Percentiles rank a stretch among this genome's conserved stretches.
phyloP scores from a whole-genome alignment of 2,113 vertebrate genomes.

The Eretmochelys imbricata region DNA sequence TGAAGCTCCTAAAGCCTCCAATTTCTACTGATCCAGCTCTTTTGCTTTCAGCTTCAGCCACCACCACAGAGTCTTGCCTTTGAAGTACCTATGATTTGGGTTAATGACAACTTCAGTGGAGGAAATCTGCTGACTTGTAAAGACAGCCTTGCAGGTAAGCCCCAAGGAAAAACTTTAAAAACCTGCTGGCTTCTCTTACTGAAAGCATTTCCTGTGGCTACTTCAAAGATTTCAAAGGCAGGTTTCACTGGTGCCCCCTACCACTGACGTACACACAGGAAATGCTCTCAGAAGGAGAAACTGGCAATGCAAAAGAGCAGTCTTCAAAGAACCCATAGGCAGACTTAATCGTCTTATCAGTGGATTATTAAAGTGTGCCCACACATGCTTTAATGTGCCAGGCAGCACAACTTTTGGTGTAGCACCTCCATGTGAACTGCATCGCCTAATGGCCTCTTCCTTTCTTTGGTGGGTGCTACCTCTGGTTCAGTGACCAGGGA shows the following conservation, averaged over 20 bases:
- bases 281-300: neutral
- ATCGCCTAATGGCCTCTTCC: fast-evolving
- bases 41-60: neutral
- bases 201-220: neutral
- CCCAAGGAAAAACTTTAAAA: neutral
- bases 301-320: neutral
- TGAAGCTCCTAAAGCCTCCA: neutral
- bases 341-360: neutral
- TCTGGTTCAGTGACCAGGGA: fast-evolving
- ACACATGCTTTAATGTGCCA: neutral
- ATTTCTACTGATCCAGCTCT: fast-evolving
- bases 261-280: no score
- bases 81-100: neutral
- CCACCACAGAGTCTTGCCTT: neutral
- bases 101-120: fast-evolving
- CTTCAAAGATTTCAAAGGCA: neutral
- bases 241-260: neutral
- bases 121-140: constrained; percentile 2
- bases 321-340: neutral
- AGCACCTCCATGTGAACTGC: neutral
- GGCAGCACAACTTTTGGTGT: fast-evolving
- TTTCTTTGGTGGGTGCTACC: neutral
- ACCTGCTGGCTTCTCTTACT: neutral
- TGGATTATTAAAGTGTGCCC: neutral
- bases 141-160: neutral